Evolutionary conservation across 1,140 invertebrate genomes (phyloP).

Genomic region (Arion vulgaris): DNA sequence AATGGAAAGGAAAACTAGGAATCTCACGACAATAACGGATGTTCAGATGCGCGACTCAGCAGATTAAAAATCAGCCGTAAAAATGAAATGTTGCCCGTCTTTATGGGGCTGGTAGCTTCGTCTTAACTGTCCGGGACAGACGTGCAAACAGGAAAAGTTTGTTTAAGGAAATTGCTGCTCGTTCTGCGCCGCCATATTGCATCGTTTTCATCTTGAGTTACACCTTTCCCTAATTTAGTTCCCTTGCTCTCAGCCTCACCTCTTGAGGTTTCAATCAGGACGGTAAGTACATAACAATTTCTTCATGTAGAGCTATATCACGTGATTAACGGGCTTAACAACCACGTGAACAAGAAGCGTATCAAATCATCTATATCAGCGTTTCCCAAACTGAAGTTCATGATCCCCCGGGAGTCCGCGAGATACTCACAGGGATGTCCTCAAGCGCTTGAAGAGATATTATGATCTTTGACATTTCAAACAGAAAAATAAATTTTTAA

Average conservation of each 20-base stretch:
- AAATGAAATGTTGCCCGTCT: slow-evolving; percentile 29
- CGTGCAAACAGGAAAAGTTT: slow-evolving; percentile 41
- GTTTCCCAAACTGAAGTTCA: too few relatives aligned
- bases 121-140: slow-evolving; percentile 32
- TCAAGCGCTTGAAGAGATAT: too few relatives aligned
- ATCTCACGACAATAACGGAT: slow-evolving; percentile 22
- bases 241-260: neutral
- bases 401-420: too few relatives aligned
- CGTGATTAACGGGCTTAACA: neutral
- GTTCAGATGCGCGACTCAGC: slow-evolving; percentile 30
- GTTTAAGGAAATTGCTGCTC: slow-evolving; percentile 29
- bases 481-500: too few relatives aligned
- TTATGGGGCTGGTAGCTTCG: slow-evolving; percentile 20
- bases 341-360: neutral
- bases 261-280: neutral
- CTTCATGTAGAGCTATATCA: neutral
- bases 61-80: slow-evolving; percentile 37
- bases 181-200: slow-evolving; percentile 30
- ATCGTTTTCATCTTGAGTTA: slow-evolving; percentile 37
- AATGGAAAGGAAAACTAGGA: slow-evolving; percentile 27
- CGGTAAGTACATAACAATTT: slow-evolving; percentile 20
- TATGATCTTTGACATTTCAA: too few relatives aligned
- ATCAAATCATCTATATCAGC: neutral
- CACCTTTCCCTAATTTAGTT: neutral
- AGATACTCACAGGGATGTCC: too few relatives aligned